These are phyloP conservation scores for Marronus borbonicus DNA, from an alignment of 2,888 invertebrate genomes.

Conservation along the genomic window DNA sequence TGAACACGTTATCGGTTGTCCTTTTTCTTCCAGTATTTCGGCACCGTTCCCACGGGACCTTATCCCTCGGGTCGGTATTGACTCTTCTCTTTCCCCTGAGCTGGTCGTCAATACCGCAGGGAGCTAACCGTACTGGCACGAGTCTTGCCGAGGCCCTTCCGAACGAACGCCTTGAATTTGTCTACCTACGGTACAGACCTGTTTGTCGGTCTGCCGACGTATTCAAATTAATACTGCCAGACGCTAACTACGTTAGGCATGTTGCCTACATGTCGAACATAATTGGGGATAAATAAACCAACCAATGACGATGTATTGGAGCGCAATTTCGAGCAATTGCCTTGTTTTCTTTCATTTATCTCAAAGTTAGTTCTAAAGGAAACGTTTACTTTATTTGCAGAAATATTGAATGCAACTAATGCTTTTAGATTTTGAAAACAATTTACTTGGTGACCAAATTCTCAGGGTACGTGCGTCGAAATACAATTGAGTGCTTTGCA, in stretches of 20 bases:
- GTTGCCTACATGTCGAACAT: slow-evolving; percentile 34
- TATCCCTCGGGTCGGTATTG: slow-evolving; percentile 72
- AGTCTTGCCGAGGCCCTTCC: slow-evolving; percentile 62
- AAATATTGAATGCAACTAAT: no score
- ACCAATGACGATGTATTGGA: neutral
- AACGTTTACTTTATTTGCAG: no score
- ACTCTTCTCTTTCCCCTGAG: slow-evolving; percentile 73
- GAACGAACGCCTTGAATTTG: slow-evolving; percentile 63
- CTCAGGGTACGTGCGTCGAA: no score
- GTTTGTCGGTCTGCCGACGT: slow-evolving; percentile 63
- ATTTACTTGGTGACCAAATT: no score
- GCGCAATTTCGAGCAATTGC: neutral
- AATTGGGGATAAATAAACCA: slow-evolving; percentile 29
- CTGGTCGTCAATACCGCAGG: slow-evolving; percentile 74
- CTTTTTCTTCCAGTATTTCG: slow-evolving; percentile 57
- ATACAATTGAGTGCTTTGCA: no score
- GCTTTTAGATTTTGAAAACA: no score
- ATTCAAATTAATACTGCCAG: slow-evolving; percentile 48
- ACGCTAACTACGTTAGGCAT: slow-evolving; percentile 43
- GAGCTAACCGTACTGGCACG: slow-evolving; percentile 68
- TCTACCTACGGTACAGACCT: slow-evolving; percentile 65
- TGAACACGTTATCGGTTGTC: slow-evolving; percentile 60
- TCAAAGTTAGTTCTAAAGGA: no score
- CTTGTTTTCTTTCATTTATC: neutral
- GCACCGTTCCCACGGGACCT: slow-evolving; percentile 68